Base-by-base conservation (phyloP, 2,113 vertebrate species). In the Sinocyclocheilus grahami region DNA sequence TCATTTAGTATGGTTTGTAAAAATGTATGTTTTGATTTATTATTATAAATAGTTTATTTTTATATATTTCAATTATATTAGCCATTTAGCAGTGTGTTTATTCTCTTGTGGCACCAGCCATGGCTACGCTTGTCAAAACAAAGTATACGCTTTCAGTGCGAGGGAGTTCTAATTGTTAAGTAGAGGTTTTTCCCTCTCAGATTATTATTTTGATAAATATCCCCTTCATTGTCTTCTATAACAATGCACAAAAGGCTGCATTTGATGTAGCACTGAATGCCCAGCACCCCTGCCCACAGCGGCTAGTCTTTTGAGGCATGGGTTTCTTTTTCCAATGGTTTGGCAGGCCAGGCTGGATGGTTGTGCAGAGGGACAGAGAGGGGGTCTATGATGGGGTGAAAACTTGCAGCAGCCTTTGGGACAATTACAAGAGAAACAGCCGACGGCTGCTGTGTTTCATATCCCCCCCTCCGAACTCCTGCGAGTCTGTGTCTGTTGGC, bases 341-440 rank as follows among this genome's bases (percentile, higher is more conserved):
- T 87, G 84, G 88, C 86, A 53, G 46, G 46, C n/a, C 20, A 48
- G 27, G n/a, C 83, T 76, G 33, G 81, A 69, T 71, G 69, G 22
- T 55, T 46, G 22, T 0, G 39, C 71, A 53, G 80, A n/a, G 42
- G 62, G 46, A 53, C 60, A 79, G 30, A 65, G 63, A 51, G 80
- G 63, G 67, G 79, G 55, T 79, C 63, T 81, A 12, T 85, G 81
- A 82, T 60, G 3, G 33, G 75, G 86, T 89, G 81, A 87, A 87
- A 89, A 86, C 58, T 86, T 48, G 84, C 86, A 89, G 69, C 74
- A 87, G 88, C 58, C 83, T 86, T 85, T 89, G 84, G 84, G 84
- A 84, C 86, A 86, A 79, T 87, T 89, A 83, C 86, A 87, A 86
- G 82, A 82, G 85, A 87, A 88, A 83, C 87, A 88, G 81, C 77